These are phyloP conservation scores for Monoplex corrugatus DNA, from an alignment of 2,888 invertebrate genomes.

Conservation along the genomic window DNA sequence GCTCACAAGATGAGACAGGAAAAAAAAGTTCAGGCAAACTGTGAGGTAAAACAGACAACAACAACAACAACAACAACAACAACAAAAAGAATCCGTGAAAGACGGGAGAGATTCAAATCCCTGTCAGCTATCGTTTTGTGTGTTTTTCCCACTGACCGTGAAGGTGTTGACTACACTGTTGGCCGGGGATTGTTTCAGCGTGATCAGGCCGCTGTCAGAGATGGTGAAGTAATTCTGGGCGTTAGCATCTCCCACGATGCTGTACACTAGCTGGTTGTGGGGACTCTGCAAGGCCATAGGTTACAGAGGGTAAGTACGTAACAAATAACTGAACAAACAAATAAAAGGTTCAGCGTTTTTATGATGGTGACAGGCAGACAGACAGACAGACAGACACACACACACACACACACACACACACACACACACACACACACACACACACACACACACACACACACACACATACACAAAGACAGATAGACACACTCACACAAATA, in stretches of 20 bases:
- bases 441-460: neutral
- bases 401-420: neutral
- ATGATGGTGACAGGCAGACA: neutral
- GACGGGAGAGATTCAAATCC: too few species aligned
- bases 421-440: neutral
- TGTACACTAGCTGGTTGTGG: slow-evolving; percentile 64
- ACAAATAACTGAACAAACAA: neutral
- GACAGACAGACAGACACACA: neutral
- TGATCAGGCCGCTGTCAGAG: slow-evolving; percentile 87
- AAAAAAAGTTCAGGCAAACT: too few species aligned
- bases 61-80: too few species aligned
- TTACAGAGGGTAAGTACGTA: too few species aligned
- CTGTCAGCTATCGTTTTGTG: too few species aligned
- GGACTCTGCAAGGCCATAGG: slow-evolving; percentile 65
- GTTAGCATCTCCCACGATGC: slow-evolving; percentile 84
- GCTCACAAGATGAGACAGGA: too few species aligned
- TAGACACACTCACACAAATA: too few species aligned
- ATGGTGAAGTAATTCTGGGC: slow-evolving; percentile 93
- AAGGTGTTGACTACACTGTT: slow-evolving; percentile 48
- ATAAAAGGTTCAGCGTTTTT: neutral
- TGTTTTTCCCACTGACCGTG: slow-evolving; percentile 51
- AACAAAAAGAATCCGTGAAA: too few species aligned
- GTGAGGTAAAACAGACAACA: too few species aligned
- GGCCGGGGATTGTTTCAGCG: slow-evolving; percentile 62
- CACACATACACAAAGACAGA: neutral